A percentile compares a stretch with the other conserved stretches of the same genome.
Evolutionary conservation across 1,140 invertebrate genomes (phyloP).

Genomic region (Akabosia matsudoensis): DNA sequence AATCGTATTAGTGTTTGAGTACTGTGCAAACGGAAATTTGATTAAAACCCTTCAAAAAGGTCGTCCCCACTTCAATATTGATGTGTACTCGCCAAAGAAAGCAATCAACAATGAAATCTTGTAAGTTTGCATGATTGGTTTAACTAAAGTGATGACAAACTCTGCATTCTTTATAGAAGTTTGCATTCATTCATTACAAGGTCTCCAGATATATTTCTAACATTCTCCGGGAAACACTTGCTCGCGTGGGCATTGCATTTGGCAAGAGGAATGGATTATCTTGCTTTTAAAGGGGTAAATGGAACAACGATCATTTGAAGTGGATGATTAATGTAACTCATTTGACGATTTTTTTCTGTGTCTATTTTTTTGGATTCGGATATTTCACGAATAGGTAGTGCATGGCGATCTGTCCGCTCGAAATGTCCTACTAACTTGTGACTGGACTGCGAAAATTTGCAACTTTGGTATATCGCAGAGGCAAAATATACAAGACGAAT

Average conservation of each 20-base stretch:
- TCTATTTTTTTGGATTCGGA: background rate
- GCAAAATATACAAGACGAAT: background rate
- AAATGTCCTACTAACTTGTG: conserved; percentile 23
- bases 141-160: background rate
- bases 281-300: conserved; percentile 26
- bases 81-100: background rate
- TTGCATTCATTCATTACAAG: background rate
- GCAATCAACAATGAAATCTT: conserved; percentile 18
- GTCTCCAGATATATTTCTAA: conserved; percentile 6
- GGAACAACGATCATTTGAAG: background rate
- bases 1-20: conserved; percentile 22
- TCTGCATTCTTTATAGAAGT: background rate
- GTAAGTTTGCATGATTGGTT: background rate
- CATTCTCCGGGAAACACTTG: conserved; percentile 1
- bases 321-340: background rate
- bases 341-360: background rate
- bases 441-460: conserved; percentile 28
- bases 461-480: conserved; percentile 32
- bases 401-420: conserved; percentile 32
- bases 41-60: conserved; percentile 7
- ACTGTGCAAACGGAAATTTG: conserved; percentile 31
- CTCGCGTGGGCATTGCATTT: conserved; percentile 24
- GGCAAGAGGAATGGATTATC: conserved; percentile 33
- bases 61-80: background rate
- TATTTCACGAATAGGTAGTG: too few relatives aligned